Evolutionary conservation across 2,113 vertebrate genomes (phyloP).

Genomic region (zebrafish (Danio rerio)): DNA sequence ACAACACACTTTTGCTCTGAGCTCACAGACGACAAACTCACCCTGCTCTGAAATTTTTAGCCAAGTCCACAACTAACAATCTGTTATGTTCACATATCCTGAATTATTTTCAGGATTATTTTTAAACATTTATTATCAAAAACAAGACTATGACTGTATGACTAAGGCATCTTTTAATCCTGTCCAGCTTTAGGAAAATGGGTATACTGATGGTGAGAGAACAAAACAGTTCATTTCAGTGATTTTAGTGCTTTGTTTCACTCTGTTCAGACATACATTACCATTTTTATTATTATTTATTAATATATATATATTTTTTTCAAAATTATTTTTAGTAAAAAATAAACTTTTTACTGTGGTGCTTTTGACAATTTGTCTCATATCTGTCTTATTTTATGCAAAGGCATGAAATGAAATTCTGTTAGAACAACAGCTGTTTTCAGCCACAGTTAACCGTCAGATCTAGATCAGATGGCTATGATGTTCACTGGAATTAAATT

Average conservation of each 20-base stretch:
- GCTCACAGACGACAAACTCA: background rate
- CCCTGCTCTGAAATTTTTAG: no score
- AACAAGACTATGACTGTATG: background rate
- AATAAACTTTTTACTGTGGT: background rate
- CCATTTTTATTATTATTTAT: no score
- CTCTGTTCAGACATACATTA: background rate
- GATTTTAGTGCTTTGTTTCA: slow-evolving; percentile 1
- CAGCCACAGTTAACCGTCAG: background rate
- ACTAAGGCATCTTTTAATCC: background rate
- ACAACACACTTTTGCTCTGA: background rate
- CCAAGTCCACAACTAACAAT: slow-evolving; percentile 25
- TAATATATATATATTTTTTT: no score
- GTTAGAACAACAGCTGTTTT: background rate
- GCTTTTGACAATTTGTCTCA: no score
- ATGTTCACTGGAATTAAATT: background rate
- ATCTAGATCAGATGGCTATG: background rate
- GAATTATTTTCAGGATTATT: background rate
- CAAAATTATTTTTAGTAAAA: background rate
- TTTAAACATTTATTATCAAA: slow-evolving; percentile 15
- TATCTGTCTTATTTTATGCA: background rate
- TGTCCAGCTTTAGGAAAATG: slow-evolving; percentile 20
- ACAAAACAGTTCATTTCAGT: slow-evolving; percentile 13
- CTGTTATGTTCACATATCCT: background rate
- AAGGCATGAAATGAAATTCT: background rate
- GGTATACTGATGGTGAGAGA: background rate